phyloP scores from a whole-genome alignment of 2,797 vertebrate species.

The Alcedo atthis region DNA sequence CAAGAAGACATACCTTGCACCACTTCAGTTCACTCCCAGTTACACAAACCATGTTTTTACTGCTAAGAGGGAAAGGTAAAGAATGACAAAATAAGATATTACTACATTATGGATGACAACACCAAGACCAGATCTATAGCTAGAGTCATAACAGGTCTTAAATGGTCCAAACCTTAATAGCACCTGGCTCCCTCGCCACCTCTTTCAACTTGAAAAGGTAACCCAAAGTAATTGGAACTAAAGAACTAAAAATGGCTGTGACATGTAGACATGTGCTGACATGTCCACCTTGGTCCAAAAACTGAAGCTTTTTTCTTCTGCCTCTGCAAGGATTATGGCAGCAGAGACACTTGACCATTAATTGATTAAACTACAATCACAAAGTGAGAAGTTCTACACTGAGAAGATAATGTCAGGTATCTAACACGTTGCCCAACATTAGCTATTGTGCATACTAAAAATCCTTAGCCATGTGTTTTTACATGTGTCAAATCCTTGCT shows the following conservation, averaged over 20 bases:
- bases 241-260: background rate
- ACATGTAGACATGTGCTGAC: background rate
- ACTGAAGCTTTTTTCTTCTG: background rate
- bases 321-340: background rate
- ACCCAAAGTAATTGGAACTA: background rate
- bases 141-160: background rate
- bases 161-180: background rate
- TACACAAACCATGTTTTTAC: background rate
- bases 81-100: background rate
- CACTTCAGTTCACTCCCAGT: background rate
- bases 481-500: background rate
- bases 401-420: background rate
- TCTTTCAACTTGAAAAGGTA: background rate
- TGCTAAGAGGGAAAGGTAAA: background rate
- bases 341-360: background rate
- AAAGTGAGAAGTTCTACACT: background rate
- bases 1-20: background rate
- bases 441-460: background rate
- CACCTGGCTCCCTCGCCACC: background rate
- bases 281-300: background rate
- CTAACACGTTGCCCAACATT: background rate
- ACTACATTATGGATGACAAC: background rate
- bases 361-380: background rate
- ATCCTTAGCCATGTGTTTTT: background rate
- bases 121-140: background rate